Evolutionary conservation across 2,797 vertebrate species (phyloP).

Genomic region (Macropus fuliginosus): DNA sequence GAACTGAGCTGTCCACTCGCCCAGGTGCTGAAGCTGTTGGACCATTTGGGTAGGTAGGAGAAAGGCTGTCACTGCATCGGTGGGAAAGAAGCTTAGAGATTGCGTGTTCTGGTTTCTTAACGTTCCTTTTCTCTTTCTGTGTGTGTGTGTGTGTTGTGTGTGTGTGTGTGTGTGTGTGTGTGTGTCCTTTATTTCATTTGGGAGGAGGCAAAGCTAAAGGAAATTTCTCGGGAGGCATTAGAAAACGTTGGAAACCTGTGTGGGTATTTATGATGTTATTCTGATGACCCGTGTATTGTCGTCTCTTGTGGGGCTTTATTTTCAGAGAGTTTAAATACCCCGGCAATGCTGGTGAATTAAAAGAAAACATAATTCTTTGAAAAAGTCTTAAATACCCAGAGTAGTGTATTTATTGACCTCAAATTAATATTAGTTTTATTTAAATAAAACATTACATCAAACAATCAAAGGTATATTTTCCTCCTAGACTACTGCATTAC

Average conservation of each 20-base stretch:
- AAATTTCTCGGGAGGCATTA: constrained; percentile 63
- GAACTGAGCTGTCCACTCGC: constrained; percentile 82
- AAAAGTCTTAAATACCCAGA: constrained; percentile 56
- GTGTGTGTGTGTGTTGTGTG: background rate
- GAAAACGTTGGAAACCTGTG: constrained; percentile 74
- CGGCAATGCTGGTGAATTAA: constrained; percentile 59
- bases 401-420: constrained; percentile 64
- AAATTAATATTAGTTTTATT: constrained; percentile 71
- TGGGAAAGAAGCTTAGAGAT: constrained; percentile 53
- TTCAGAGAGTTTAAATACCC: constrained; percentile 41
- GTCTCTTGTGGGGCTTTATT: constrained; percentile 67
- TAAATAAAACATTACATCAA: constrained; percentile 61
- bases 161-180: background rate
- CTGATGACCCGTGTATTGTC: constrained; percentile 44
- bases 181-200: constrained; percentile 51
- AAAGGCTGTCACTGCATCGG: constrained; percentile 49
- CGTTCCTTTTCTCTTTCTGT: constrained; percentile 32
- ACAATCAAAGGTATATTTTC: constrained; percentile 72
- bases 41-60: constrained; percentile 78
- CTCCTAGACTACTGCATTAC: constrained; percentile 80
- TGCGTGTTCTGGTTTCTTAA: constrained; percentile 68
- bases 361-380: constrained; percentile 45
- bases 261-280: constrained; percentile 64
- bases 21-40: constrained; percentile 83
- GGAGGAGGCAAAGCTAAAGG: constrained; percentile 60